These are phyloP conservation scores for Coregonus ussuriensis DNA, from an alignment of 2,797 vertebrate genomes.

Conservation along the genomic window DNA sequence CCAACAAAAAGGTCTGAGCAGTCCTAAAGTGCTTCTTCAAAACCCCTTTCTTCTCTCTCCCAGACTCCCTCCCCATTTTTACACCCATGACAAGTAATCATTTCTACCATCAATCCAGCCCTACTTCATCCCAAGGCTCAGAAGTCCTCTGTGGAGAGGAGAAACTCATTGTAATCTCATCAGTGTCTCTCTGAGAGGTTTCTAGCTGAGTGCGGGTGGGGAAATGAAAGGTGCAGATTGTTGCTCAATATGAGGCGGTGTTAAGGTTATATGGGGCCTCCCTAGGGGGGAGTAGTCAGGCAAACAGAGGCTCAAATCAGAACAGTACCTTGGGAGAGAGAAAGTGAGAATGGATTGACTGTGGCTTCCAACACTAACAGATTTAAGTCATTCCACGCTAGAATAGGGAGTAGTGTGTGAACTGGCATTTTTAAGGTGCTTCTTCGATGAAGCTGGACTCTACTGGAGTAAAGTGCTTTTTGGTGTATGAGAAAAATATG, in stretches of 20 bases:
- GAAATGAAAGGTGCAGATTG: conserved; percentile 74
- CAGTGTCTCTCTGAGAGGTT: conserved; percentile 68
- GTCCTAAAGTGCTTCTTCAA: conserved; percentile 54
- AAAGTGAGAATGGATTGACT: conserved; percentile 36
- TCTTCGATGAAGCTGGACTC: conserved; percentile 40
- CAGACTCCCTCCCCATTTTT: conserved; percentile 54
- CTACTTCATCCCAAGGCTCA: conserved; percentile 72
- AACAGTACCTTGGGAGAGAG: not conserved
- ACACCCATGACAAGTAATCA: conserved; percentile 78
- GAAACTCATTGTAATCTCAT: conserved; percentile 76
- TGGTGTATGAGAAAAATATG: conserved; percentile 24
- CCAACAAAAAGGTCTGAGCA: conserved; percentile 60
- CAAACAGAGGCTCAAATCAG: not conserved
- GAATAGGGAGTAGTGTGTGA: conserved; percentile 39
- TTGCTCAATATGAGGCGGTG: conserved; percentile 59
- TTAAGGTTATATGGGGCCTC: conserved; percentile 26
- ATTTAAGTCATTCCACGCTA: conserved; percentile 36
- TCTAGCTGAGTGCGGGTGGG: conserved; percentile 67
- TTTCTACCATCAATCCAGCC: conserved; percentile 74
- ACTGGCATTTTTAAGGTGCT: conserved; percentile 50
- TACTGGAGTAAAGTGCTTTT: conserved; percentile 51
- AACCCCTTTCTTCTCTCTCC: conserved; percentile 60
- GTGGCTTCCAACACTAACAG: conserved; percentile 51
- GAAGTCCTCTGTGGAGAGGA: conserved; percentile 61
- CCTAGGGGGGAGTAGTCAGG: conserved; percentile 42